Evolutionary conservation across 64 coral and sea anemone genomes (phyloP).

Genomic region (Pocillopora verrucosa): DNA sequence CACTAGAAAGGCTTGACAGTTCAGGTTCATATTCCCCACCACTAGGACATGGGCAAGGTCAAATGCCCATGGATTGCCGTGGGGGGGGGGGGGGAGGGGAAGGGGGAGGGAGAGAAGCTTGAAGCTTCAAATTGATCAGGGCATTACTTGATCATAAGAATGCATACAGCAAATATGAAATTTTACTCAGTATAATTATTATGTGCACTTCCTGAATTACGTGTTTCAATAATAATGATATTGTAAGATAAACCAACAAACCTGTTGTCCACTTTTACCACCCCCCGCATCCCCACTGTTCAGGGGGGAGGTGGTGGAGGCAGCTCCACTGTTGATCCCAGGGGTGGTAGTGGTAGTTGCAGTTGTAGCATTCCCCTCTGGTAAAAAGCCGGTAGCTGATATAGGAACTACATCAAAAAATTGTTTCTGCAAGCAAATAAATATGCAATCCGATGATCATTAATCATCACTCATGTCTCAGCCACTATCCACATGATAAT

Average conservation of each 20-base stretch:
- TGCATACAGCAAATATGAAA: no score
- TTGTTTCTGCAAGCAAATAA: conserved; percentile 76
- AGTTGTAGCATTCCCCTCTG: conserved; percentile 59
- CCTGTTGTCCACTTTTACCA: conserved; percentile 79
- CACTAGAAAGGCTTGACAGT: not conserved
- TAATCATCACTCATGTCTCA: no score
- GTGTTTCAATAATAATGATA: no score
- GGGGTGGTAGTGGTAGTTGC: conserved; percentile 42
- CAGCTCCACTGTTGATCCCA: conserved; percentile 54
- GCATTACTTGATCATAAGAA: no score
- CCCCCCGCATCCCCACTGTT: conserved; percentile 75
- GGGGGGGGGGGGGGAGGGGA: no score
- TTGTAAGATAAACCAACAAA: not conserved
- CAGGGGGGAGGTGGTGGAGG: conserved; percentile 72
- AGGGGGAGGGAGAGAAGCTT: no score
- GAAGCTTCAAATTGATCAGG: no score
- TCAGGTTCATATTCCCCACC: no score
- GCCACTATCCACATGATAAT: no score
- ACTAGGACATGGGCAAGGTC: no score
- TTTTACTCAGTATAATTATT: no score
- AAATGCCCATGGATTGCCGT: not conserved
- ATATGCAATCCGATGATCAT: not conserved
- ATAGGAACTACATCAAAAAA: conserved; percentile 97
- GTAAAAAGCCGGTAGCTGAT: conserved; percentile 89
- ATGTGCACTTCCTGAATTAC: no score